These are phyloP conservation scores for Dasyurus viverrinus DNA, from an alignment of 2,113 vertebrate species.

Conservation along the genomic window DNA sequence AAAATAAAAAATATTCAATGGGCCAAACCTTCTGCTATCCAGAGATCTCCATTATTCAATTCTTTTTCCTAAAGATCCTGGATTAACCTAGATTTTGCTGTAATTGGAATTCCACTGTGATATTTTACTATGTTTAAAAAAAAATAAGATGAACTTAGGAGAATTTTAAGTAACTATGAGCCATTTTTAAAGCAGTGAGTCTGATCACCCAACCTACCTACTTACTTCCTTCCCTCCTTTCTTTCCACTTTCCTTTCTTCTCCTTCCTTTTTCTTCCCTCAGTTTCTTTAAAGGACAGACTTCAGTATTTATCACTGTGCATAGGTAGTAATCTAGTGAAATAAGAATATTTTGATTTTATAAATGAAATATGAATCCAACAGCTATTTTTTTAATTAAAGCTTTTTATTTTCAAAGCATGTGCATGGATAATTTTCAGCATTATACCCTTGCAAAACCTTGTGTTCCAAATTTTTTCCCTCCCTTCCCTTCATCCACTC, in stretches of 20 bases:
- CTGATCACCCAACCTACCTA: conserved; percentile 7
- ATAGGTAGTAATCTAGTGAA: neutral
- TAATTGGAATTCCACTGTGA: neutral
- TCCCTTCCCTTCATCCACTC: too few relatives aligned
- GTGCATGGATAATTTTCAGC: too few relatives aligned
- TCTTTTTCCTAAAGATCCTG: neutral
- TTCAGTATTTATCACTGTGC: neutral
- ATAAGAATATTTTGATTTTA: neutral
- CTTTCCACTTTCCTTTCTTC: too few relatives aligned
- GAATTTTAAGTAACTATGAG: neutral
- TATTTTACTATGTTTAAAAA: neutral
- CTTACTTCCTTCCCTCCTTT: neutral
- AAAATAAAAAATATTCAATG: neutral
- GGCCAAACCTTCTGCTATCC: neutral
- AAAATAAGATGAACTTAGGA: neutral
- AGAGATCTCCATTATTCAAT: neutral
- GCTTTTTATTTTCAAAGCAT: too few relatives aligned
- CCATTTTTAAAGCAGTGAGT: neutral
- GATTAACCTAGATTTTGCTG: neutral
- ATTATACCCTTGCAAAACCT: too few relatives aligned
- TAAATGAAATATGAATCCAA: neutral
- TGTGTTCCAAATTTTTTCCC: too few relatives aligned
- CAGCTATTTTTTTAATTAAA: neutral
- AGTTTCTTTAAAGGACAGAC: neutral
- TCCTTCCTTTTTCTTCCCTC: neutral